Base-by-base conservation (phyloP, 2,113 vertebrate species). In the Cinclus mexicanus region DNA sequence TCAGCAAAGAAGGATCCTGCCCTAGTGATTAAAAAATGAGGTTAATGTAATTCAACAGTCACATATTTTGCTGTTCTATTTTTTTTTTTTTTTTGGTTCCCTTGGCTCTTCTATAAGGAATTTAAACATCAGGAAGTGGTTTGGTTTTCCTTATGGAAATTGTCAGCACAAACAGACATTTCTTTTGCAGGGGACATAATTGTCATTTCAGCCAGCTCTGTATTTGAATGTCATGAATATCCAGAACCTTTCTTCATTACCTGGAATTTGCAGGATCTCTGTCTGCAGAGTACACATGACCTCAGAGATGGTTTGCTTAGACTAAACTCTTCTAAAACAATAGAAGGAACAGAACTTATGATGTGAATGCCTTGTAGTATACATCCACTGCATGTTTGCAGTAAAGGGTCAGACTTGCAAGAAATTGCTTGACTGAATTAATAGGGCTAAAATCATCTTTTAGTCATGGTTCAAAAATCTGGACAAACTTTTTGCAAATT, bases 21-120 rank as follows among this genome's bases (percentile, higher is more conserved):
- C 49, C 49, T 56, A 29, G 28, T n/a, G 57, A 61, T n/a, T 69
- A 0, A 63, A 87, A 87, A 60, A 60, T 17, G 5, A 90, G 53
- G 25, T 69, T 85, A 60, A 46, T 55, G 33, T 60, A 77, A 90
- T 68, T 47, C 41, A 75, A n/a, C 44, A 75, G 10, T 29, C 26
- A 9, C 7, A 2, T 3, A 39, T 55, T 82, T 59, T 70, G 7
- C 21, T 78, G 17, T 46, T 44, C 10, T 63, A 1, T 31, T 82
- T 33, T 35, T 23, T 57, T 35, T 0, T 26, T 39, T 61, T 60
- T n/a, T 2, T 50, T 8, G 35, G 35, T 37, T 0, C 7, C 9
- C n/a, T 91, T 57, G 23, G 20, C 23, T 10, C 9, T 67, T 78
- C 46, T 64, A 22, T 31, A 28, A 72, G 23, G 33, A 63, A 78